Evolutionary conservation across 1,140 invertebrate species (phyloP), one percentile per base, ranked within the genome.

Genomic region (Sycophila sp.): DNA sequence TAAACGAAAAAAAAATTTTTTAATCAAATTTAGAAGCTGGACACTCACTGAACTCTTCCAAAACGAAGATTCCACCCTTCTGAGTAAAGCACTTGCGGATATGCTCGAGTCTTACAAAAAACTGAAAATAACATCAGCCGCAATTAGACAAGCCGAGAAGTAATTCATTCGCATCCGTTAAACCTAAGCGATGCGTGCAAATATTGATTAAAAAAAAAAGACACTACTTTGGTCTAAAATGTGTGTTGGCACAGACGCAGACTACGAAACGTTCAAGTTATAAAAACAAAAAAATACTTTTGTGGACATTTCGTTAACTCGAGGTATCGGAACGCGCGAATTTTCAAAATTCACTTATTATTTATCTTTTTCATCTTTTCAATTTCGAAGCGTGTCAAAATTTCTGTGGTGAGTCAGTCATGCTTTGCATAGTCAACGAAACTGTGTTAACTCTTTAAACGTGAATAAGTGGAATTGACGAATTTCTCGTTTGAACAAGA

Each of bases 61-160:
- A 91, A 83, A 99, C 94, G 91, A 99, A 99, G 85, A 99, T 96
- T 84, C 96, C 97, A 85, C 97, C 97, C 88, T 98, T 98, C 87
- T 97, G 96, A 68, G 97, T 98, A 89, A 98, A 99, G 90, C 98
- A 99, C 89, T 99, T 99, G 86, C 97, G 92, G 88, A 99, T 99
- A 88, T 98, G 97, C 89, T 96, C 94, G 88, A 99, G 91, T 85
- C 96, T 94, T 87, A 99, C 97, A 90, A 99, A 99, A 89, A 98
- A 99, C 98, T 99, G 92, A 81, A 97, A 96, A 84, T 83, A 85
- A 87, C 73, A 81, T 51, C 26, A 24, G 24, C 24, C 4, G 5
- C 19, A 65, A 64, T 59, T 71, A 71, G 53, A 59, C 24, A 5
- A 13, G 24, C 11, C 4, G 22, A 45, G 42, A 34, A 64, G 15